Evolutionary conservation across 2,797 vertebrate species (phyloP), one percentile per base, ranked within the genome.

Genomic region (Pseudotriccus pelzelni): DNA sequence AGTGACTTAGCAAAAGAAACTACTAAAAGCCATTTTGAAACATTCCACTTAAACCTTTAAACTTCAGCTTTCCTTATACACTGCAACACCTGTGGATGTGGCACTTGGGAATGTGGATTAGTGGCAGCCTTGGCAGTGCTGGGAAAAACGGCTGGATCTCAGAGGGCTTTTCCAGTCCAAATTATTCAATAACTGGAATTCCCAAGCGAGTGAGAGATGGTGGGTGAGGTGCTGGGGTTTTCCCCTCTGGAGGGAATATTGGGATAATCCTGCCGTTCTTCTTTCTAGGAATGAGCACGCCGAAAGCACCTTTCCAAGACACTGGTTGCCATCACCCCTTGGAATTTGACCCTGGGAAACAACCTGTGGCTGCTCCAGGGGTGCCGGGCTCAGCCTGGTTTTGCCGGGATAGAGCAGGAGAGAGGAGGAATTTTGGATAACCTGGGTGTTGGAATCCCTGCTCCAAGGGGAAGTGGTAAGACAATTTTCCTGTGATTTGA

Each of bases 111-210:
- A 69, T 1, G 0, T 0, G n/a, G 32, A 14, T 5, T 11, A 30
- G 37, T 2, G 49, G 43, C 36, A 23, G 43, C 25, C 47, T 41
- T 16, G 69, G 53, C n/a, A 56, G 32, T 14, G 37, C 59, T 60
- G 37, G 37, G 37, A 41, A 19, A 27, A 59, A 6, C 1, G 11
- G 11, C 9, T 37, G 58, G 58, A 59, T 3, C 20, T 15, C 10
- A 12, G 36, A 44, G 27, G 16, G 14, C 14, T 89, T 64, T 58
- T 37, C 55, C 36, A 22, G 3, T 11, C 23, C 10, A 28, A 11
- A 0, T 15, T 22, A 30, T 16, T 9, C 63, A 10, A 9, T 27
- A 27, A 23, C 0, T 6, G 34, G 8, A 4, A 1, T 28, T 64
- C 25, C 68, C 0, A 1, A 17, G 49, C 27, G 46, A 28, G 34